Evolutionary conservation across 2,888 invertebrate genomes (phyloP), one percentile per base, ranked within the genome.

Genomic region (Cephus rjabovi): DNA sequence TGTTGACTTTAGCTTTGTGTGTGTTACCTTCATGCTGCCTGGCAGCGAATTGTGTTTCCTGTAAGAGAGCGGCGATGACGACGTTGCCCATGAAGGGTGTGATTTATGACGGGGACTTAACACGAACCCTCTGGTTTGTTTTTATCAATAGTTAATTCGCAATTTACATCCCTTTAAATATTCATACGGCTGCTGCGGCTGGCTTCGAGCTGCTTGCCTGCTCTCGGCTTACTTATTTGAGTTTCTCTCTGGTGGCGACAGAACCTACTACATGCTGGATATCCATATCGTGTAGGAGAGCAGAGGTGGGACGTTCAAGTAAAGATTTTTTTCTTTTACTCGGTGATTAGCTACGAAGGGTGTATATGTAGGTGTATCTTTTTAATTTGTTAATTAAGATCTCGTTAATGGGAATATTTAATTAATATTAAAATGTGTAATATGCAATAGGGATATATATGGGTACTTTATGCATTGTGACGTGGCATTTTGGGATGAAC

Each of bases 61-160:
- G 56, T 23, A 9, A 56, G 56, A 56, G 56, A 56, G 9, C 56
- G 23, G 6, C 56, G 6, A 56, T 9, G 56, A 56, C 56, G 56
- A 56, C 56, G 23, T 9, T 56, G 56, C 15, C 71, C 23, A 71
- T 31, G 77, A 78, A 81, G 81, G 76, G 82, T 81, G 84, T 87
- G 87, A 86, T 86, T 86, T 87, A 86, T 81, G 86, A 81, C 82
- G 75, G 79, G 81, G 87, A 83, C 85, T 86, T 84, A 86, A 81
- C 83, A 78, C 82, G 78, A 84, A 82, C 85, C 84, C 85, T 78
- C 76, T 83, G 77, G 84, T 86, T 87, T 88, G 87, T 88, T 87
- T 88, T 87, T 87, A 88, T 88, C 87, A 88, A 88, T 88, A 87
- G 85, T 88, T 88, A 88, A 88, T 87, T 86, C 86, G 82, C 86